Conservation (phyloP, 2,888 invertebrate species). For the Hetaerina titia region DNA sequence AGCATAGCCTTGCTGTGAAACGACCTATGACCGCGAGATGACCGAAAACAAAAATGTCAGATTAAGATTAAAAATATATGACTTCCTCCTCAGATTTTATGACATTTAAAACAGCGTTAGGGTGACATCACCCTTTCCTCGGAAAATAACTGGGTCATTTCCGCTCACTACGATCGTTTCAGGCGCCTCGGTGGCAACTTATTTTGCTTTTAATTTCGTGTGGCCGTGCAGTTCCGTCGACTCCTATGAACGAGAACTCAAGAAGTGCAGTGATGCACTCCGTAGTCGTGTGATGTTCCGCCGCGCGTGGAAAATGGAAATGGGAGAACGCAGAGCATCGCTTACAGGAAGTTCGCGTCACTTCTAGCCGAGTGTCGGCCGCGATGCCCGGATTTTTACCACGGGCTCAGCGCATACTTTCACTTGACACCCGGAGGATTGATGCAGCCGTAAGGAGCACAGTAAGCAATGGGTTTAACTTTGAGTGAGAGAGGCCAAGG, state of each 20-base stretch:
- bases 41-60: background rate
- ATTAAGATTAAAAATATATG: background rate
- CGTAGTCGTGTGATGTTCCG: background rate
- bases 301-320: background rate
- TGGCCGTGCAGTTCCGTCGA: too few relatives aligned
- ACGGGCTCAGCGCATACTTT: background rate
- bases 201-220: too few relatives aligned
- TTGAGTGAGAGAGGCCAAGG: background rate
- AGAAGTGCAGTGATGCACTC: background rate
- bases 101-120: background rate
- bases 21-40: background rate
- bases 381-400: background rate
- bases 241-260: background rate
- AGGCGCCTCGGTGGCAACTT: too few relatives aligned
- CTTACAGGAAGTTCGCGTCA: conserved; percentile 19
- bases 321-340: background rate
- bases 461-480: too few relatives aligned
- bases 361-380: too few relatives aligned
- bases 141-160: background rate
- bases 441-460: background rate
- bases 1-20: background rate
- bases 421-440: background rate
- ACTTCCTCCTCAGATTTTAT: background rate
- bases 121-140: background rate
- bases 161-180: background rate